Base-by-base conservation (phyloP, 2,888 invertebrate species). In the Zygaena filipendulae region DNA sequence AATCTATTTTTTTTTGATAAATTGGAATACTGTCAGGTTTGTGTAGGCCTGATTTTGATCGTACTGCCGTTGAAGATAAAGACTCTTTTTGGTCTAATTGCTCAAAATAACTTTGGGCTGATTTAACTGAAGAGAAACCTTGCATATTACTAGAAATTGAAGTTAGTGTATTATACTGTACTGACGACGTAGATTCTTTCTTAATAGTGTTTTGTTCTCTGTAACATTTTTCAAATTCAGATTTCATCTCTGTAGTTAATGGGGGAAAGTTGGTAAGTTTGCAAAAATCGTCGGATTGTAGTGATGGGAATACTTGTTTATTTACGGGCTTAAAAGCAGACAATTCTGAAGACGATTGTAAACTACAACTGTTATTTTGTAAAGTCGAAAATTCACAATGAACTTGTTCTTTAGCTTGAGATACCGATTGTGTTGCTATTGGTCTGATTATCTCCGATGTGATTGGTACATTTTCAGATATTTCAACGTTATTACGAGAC, bases 1-100 rank as follows among this genome's bases (percentile, higher is more conserved):
- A 72, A 36, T 84, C 82, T 54, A 86, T 75, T 52, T 85, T 82
- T 55, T 82, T 81, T 62, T 87, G 87, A 53, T 87, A 87, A 31
- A 82, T 68, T 5, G 87, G 87, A 49, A 87, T 81, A 49, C 67
- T 71, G 42, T 85, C 84, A 10, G 86, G 82, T 60, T 82, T 84
- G 33, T 85, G 85, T 39, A 87, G 67, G 32, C 83, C 84, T 30
- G 83, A 81, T 44, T 75, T 68, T 12, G 66, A 63, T 41, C 69
- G 51, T 10, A 61, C 59, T 20, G 68, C 58, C 22, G 56, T 48
- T 16, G 72, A 64, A 13, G 67, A 53, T 16, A 63, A 45, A 19
- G 47, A 47, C 48, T 79, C 75, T 40, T 57, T 62, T 54, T 69
- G 63, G 38, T 77, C 67, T 39, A 68, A 46, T 39, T 71, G 64